Evolutionary conservation across 1,140 invertebrate genomes (phyloP).

Genomic region (Zaprionus nigranus): DNA sequence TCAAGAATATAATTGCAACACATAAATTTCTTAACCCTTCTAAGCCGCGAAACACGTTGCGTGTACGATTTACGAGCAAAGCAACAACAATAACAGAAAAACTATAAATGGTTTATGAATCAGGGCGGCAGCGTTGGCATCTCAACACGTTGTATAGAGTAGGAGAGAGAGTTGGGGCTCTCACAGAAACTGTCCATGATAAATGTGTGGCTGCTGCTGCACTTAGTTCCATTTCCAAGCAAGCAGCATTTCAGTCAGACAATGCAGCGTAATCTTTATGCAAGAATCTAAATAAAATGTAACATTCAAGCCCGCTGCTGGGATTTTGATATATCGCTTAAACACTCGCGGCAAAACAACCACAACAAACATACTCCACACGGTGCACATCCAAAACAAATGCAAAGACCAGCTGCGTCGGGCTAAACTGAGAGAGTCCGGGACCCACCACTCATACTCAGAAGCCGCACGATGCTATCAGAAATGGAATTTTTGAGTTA

Average conservation of each 20-base stretch:
- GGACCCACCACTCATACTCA: neutral
- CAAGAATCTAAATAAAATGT: conserved; percentile 77
- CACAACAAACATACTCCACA: conserved; percentile 10
- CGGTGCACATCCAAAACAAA: conserved; percentile 19
- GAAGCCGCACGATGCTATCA: conserved; percentile 54
- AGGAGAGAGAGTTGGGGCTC: neutral
- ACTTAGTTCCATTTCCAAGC: conserved; percentile 54
- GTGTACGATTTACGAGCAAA: conserved; percentile 35
- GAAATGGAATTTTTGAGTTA: conserved; percentile 77
- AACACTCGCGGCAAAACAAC: conserved; percentile 24
- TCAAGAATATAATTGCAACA: conserved; percentile 81
- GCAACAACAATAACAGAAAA: conserved; percentile 44
- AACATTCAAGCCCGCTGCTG: conserved; percentile 55
- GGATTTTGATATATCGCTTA: conserved; percentile 74
- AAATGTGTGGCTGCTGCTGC: conserved; percentile 73
- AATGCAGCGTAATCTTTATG: conserved; percentile 60
- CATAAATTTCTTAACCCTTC: conserved; percentile 75
- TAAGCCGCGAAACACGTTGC: conserved; percentile 39
- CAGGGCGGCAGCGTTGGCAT: conserved; percentile 48
- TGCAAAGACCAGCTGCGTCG: conserved; percentile 27
- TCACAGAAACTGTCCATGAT: conserved; percentile 52
- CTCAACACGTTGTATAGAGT: conserved; percentile 48
- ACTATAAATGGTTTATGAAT: conserved; percentile 80
- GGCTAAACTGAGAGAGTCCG: conserved; percentile 2
- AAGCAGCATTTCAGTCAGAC: conserved; percentile 41